Base-by-base conservation (phyloP, 2,113 vertebrate species). In the Tupaia chinensis region DNA sequence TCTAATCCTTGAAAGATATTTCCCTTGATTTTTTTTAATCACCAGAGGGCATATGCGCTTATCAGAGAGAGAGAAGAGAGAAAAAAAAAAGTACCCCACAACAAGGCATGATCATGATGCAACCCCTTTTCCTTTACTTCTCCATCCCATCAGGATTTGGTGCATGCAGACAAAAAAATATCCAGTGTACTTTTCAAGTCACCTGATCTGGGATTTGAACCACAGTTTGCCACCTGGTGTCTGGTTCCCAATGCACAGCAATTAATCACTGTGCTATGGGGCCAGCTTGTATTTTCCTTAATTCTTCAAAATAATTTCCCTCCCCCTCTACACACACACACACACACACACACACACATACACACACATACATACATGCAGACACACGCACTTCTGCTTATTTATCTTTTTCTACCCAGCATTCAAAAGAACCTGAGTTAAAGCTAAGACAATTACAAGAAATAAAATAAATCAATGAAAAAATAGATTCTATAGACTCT, bases 371-470 rank as follows among this genome's bases (percentile, higher is more conserved):
- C 7, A 77, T 15, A 70, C 56, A 84, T 15, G 20, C 34, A 77
- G 63, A 70, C 68, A 63, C 56, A 70, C 54, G 44, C 68, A 16
- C 65, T 79, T 79, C 54, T 7, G 53, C 54, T 68, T 76, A 66
- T 53, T 27, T 92, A 27, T 27, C 56, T 63, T 65, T 34, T 78
- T 82, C 27, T 93, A 68, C n/a, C 19, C 22, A 89, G 5, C 58
- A 77, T 54, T 82, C 20, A 80, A 87, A 94, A 83, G 23, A 88
- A 63, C 16, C 29, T 78, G 20, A 90, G 95, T 95, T 96, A 77
- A 22, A 73, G 22, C 68, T 73, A 44, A 32, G 34, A 82, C 61
- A 17, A 83, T 12, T 70, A 7, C 34, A 74, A 97, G 32, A 84
- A 82, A 91, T 92, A 53, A 93, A 80, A 87, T 53, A 94, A 94